Evolutionary conservation across 2,888 invertebrate genomes (phyloP), one percentile per base, ranked within the genome.

Genomic region (Lepidocyrtinus sp.): DNA sequence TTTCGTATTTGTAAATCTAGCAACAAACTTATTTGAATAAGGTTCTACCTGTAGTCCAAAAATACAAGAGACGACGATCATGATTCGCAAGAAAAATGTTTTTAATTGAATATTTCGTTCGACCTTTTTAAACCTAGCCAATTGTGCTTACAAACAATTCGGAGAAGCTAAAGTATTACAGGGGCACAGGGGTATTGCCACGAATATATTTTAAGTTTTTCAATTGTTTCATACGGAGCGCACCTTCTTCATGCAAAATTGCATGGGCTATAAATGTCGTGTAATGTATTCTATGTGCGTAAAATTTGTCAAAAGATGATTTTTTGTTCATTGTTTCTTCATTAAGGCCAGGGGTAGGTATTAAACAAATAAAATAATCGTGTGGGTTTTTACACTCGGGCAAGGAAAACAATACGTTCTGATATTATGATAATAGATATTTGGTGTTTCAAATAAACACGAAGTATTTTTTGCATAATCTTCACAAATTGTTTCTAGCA

Each of bases 1-100:
- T 74, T 80, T 15, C 22, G 15, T 50, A 12, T 36, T 36, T 36
- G 50, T 50, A 17, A 50, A 50, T 17, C 50, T 50, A n/a, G 50
- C 50, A 50, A 50, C 36, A 12, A n/a, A n/a, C n/a, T n/a, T n/a
- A n/a, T n/a, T 36, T 50, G 2, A 50, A 50, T 12, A n/a, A 7
- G 36, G 50, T 15, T 12, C 50, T n/a, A 2, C 2, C 17, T n/a
- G 50, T 50, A 2, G 17, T 50, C 15, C 12, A n/a, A 15, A 15
- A 50, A 50, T 15, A 17, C 2, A 15, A n/a, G 50, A 36, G 36
- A 7, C 36, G 12, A 12, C 15, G 50, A 15, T 2, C 12, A 50
- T 50, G 50, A 50, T 50, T 50, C 17, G 50, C 50, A 50, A 50
- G 15, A 50, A 50, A 50, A 50, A 2, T 50, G 50, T 2, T 17